Evolutionary conservation across 2,797 vertebrate species (phyloP).

Genomic region (Esox lucius): DNA sequence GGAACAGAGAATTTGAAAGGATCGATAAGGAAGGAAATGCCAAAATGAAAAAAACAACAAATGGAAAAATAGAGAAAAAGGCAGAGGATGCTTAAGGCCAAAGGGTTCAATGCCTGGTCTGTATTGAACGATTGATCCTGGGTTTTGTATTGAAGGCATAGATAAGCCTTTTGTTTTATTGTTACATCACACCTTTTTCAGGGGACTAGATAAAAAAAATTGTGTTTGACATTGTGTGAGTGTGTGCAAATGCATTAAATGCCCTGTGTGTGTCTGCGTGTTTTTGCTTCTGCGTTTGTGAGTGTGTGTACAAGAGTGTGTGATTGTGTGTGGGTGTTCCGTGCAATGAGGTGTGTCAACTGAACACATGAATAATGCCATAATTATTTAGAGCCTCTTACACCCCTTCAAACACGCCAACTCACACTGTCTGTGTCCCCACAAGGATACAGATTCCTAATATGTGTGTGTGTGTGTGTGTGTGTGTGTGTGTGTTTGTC

Average conservation of each 20-base stretch:
- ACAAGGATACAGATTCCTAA: neutral
- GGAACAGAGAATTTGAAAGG: too few relatives aligned
- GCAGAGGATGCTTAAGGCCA: neutral
- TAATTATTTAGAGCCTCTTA: neutral
- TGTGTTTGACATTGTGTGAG: neutral
- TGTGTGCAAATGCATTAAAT: neutral
- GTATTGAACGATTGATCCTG: neutral
- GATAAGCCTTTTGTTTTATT: neutral
- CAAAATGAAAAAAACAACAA: neutral
- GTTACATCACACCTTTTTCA: neutral
- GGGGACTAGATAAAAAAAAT: neutral
- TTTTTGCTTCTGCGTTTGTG: neutral
- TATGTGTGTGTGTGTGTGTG: neutral
- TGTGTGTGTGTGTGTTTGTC: neutral
- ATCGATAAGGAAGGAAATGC: too few relatives aligned
- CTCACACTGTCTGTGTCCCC: neutral
- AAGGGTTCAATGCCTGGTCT: neutral
- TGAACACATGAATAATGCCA: neutral
- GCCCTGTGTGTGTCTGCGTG: neutral
- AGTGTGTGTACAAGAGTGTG: neutral
- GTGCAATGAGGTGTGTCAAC: neutral
- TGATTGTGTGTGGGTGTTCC: neutral
- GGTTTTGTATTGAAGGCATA: neutral
- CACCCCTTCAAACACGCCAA: neutral
- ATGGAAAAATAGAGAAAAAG: neutral